Conservation (phyloP, 2,797 vertebrate species). For the Ispidina lecontei region DNA sequence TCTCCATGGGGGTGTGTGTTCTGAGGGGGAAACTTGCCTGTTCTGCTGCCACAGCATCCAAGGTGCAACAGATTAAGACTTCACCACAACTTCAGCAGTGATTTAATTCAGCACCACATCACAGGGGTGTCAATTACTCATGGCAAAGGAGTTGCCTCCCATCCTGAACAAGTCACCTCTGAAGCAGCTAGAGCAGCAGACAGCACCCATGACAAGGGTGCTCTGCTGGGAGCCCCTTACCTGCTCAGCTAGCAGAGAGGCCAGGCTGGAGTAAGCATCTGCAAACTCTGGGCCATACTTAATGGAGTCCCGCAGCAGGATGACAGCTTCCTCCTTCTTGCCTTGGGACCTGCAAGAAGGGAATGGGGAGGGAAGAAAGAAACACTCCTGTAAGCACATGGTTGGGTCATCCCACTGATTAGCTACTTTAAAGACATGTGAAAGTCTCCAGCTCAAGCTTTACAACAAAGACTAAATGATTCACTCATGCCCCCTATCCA, state of each 20-base stretch:
- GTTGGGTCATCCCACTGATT: constrained; percentile 12
- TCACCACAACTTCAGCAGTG: accelerated
- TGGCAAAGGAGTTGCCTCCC: not conserved
- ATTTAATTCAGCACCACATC: not conserved
- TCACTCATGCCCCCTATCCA: not conserved
- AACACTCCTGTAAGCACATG: not conserved
- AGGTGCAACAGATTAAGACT: not conserved
- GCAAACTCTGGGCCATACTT: constrained; percentile 90
- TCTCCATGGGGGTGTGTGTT: not conserved
- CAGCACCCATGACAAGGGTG: accelerated
- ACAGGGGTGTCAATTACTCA: not conserved
- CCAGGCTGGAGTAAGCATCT: constrained; percentile 94
- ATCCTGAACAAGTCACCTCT: not conserved
- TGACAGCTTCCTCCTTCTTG: constrained; percentile 87
- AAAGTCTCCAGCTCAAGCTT: not conserved
- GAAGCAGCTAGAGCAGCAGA: not conserved
- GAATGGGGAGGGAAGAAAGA: not conserved
- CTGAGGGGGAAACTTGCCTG: not conserved
- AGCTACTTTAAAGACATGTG: not conserved
- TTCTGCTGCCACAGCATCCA: constrained; percentile 5
- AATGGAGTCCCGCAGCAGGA: constrained; percentile 87
- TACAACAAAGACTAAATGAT: not conserved
- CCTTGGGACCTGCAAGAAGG: constrained; percentile 83
- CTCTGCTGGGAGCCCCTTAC: constrained; percentile 61
- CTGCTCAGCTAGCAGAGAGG: constrained; percentile 94